Conservation (phyloP, 2,797 vertebrate species). For the Margarornis squamiger region DNA sequence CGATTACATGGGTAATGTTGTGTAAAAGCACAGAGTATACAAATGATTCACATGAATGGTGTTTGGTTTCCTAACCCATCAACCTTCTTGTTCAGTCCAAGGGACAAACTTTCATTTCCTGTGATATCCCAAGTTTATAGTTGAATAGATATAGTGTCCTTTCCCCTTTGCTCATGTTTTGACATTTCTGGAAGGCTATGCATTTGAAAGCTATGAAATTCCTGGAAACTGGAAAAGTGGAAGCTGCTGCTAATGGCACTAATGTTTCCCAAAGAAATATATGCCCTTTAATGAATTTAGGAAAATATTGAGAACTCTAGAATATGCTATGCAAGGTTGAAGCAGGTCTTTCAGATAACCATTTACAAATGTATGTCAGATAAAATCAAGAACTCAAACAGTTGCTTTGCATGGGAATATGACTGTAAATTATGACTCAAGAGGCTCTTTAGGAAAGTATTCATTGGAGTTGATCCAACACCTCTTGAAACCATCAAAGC, state of each 20-base stretch:
- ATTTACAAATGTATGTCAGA: not conserved
- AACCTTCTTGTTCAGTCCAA: constrained; percentile 13
- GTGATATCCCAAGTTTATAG: not conserved
- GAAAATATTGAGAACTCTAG: not conserved
- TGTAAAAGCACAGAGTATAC: constrained; percentile 20
- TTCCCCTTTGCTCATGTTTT: not conserved
- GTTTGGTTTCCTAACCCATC: not conserved
- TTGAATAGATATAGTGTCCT: not conserved
- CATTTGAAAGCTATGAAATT: not conserved
- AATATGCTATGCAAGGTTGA: not conserved
- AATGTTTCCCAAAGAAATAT: not conserved
- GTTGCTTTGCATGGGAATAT: not conserved
- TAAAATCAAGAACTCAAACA: not conserved
- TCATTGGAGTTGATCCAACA: not conserved
- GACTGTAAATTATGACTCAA: not conserved
- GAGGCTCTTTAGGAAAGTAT: not conserved
- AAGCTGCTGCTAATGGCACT: not conserved
- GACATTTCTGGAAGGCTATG: not conserved
- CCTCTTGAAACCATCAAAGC: not conserved
- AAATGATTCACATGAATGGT: not conserved
- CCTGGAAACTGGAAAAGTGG: not conserved
- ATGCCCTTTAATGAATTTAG: not conserved
- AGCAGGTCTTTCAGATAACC: not conserved
- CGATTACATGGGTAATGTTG: constrained; percentile 34
- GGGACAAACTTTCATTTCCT: not conserved